Base-by-base conservation (phyloP, 2,797 vertebrate genomes). In the Sebastes baramenuke region DNA sequence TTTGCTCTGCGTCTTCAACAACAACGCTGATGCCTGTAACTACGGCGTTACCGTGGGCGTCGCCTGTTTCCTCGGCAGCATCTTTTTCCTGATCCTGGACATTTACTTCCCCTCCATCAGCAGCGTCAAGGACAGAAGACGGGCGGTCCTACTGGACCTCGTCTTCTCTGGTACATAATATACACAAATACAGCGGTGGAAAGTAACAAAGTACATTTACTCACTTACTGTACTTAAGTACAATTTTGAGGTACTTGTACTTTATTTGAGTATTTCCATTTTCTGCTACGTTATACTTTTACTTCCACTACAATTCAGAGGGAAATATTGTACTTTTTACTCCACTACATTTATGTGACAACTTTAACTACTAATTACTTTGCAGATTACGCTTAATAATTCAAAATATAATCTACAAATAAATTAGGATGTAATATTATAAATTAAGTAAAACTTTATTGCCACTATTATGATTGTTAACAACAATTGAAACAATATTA, bases 21-120 rank as follows among this genome's bases (percentile, higher is more conserved):
- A 96, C 88, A 98, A 99, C 38, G 95, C 97, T 0, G 96, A 96
- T 0, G 98, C 98, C 93, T 99, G 98, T 86, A 97, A 98, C 94
- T 99, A 97, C 0, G 97, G 96, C 16, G 88, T 99, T 3, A 95
- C 96, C 1, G 81, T 99, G 1, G 98, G 98, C 27, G 83, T 99
- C 89, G 92, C 97, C 16, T 97, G 97, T 74, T 99, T 99, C 93
- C 94, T 99, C 0, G 97, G 96, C 89, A 97, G 96, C 83, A 92
- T 97, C 83, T 95, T 96, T 82, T 99, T 99, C 93, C 87, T 98
- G 60, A 83, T 97, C 8, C 79, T 99, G 82, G 98, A 99, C 69
- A 61, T 96, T 87, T 95, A 98, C 89, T 99, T 99, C 91, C 97
- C 98, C 81, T 96, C 97, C 95, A 98, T 99, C 95, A 99, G 97